These are phyloP conservation scores for Lasioglossum leucozonium DNA, from an alignment of 2,888 invertebrate species.

Conservation along the genomic window DNA sequence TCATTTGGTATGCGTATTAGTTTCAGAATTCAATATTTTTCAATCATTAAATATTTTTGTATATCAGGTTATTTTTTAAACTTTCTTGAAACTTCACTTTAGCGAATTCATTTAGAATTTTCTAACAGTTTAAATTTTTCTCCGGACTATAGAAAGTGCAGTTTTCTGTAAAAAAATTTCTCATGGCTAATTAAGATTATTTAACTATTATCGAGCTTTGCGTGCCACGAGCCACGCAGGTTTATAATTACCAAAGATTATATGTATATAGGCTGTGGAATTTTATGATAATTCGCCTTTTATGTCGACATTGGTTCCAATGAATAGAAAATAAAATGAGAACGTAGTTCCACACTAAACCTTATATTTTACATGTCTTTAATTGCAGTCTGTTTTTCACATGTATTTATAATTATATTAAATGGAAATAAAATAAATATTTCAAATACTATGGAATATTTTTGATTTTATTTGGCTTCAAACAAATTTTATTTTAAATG, in stretches of 20 bases:
- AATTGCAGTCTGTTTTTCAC: not conserved
- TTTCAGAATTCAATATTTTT: not conserved
- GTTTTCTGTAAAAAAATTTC: not conserved
- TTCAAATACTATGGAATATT: no score
- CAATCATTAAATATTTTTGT: not conserved
- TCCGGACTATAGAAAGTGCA: not conserved
- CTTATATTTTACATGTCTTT: not conserved
- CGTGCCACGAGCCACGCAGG: not conserved
- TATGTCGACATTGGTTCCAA: not conserved
- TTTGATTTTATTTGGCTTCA: no score
- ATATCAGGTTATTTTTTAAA: not conserved
- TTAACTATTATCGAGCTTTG: not conserved
- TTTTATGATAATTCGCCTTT: not conserved
- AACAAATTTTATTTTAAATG: no score
- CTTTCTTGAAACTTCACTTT: not conserved
- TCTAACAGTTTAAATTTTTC: not conserved
- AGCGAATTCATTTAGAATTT: not conserved
- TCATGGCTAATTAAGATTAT: not conserved
- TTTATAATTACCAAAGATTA: slow-evolving; percentile 4
- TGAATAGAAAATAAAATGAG: not conserved
- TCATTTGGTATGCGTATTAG: no score
- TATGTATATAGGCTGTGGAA: not conserved
- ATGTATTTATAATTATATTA: not conserved
- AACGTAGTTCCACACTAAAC: not conserved
- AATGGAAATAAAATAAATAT: no score